Conservation (phyloP, 2,888 invertebrate species). For the Spisula subtruncata region DNA sequence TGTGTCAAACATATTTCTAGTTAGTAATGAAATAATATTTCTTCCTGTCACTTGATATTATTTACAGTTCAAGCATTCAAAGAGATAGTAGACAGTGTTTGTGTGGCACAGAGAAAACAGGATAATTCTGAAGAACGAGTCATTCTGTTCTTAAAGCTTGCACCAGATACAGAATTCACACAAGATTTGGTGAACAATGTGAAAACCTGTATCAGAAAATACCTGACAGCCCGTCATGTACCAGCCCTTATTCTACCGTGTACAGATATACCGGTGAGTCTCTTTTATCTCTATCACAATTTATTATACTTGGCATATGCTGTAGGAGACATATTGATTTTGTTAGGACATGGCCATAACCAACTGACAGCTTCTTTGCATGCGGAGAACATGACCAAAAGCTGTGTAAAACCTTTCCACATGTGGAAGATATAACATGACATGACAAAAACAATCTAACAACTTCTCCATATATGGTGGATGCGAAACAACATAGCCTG, state of each 20-base stretch:
- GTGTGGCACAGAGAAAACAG: constrained; percentile 88
- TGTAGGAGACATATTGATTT: too few relatives aligned
- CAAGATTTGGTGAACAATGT: constrained; percentile 87
- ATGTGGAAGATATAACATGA: too few relatives aligned
- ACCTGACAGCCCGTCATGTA: constrained; percentile 89
- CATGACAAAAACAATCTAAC: too few relatives aligned
- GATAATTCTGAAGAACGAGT: constrained; percentile 89
- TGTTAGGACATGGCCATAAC: too few relatives aligned
- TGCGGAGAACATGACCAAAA: too few relatives aligned
- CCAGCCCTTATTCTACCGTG: constrained; percentile 89
- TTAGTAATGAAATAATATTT: not conserved
- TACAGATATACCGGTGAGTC: constrained; percentile 89
- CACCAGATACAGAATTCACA: constrained; percentile 84
- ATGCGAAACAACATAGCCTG: too few relatives aligned
- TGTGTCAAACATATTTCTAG: too few relatives aligned
- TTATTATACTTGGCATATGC: too few relatives aligned
- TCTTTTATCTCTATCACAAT: too few relatives aligned
- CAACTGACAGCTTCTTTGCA: too few relatives aligned
- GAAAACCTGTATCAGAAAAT: constrained; percentile 87
- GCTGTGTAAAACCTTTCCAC: too few relatives aligned
- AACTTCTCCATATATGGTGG: too few relatives aligned
- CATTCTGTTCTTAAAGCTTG: constrained; percentile 89
- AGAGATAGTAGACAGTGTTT: constrained; percentile 89
- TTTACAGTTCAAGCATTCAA: constrained; percentile 88
- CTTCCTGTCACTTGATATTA: not conserved